A percentile compares a stretch with the other conserved stretches of the same genome.
Conservation (phyloP, 2,113 vertebrate species). For the Oreochromis tanganicae region DNA sequence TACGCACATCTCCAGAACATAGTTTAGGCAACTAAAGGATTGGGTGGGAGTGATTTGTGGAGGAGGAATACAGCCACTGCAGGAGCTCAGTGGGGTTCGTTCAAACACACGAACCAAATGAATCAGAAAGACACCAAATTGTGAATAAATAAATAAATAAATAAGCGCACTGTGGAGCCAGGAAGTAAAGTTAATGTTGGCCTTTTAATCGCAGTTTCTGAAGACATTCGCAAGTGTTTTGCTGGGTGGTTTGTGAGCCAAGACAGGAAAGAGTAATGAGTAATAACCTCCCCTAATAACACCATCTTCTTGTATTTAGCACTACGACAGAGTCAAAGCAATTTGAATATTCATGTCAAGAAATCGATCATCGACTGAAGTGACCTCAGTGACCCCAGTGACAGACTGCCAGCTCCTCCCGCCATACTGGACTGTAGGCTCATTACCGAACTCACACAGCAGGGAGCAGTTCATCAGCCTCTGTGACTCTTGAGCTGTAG, state of each 20-base stretch:
- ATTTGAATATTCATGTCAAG: background rate
- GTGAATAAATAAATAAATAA: background rate
- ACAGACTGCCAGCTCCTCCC: background rate
- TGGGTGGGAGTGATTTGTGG: conserved; percentile 59
- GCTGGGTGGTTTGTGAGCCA: background rate
- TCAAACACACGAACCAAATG: conserved; percentile 29
- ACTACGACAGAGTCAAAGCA: background rate
- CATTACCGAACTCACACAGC: background rate
- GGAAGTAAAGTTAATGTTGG: background rate
- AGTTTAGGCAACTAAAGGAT: conserved; percentile 57
- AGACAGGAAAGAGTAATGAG: background rate
- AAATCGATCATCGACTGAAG: background rate
- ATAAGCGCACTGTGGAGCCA: background rate
- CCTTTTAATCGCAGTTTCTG: background rate
- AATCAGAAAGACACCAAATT: conserved; percentile 28
- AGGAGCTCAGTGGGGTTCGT: conserved; percentile 13
- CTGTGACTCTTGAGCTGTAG: background rate
- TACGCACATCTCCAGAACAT: conserved; percentile 68
- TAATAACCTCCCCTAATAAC: background rate
- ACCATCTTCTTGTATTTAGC: background rate
- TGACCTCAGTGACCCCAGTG: conserved; percentile 30
- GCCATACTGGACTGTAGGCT: background rate
- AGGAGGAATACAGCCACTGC: conserved; percentile 50
- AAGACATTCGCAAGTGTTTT: background rate
- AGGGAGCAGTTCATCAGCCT: conserved; percentile 33